Evolutionary conservation across 2,113 vertebrate species (phyloP).

Genomic region (Sapayoa aenigma): DNA sequence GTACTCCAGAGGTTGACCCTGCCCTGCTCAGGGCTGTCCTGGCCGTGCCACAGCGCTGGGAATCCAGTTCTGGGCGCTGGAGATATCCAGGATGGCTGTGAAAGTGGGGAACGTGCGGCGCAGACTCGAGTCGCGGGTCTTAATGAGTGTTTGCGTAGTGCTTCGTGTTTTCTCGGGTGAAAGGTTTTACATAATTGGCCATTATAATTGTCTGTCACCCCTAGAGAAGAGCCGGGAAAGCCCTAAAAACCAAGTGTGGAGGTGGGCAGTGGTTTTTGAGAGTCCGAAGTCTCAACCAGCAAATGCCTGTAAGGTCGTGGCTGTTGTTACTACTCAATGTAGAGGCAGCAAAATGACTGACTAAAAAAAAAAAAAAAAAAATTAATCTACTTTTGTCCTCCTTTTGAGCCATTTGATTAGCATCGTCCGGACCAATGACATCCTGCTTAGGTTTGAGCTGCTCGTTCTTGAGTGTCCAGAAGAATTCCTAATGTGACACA

Average conservation of each 20-base stretch:
- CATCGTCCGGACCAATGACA: not conserved
- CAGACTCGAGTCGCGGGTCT: not conserved
- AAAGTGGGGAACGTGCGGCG: not conserved
- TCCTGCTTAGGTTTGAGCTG: not conserved
- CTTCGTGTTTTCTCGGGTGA: conserved; percentile 37
- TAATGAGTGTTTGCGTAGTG: not conserved
- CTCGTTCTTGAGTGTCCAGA: not conserved
- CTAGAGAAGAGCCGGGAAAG: not conserved
- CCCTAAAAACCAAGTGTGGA: not conserved
- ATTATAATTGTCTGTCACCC: conserved; percentile 36
- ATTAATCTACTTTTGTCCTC: not conserved
- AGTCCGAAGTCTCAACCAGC: not conserved
- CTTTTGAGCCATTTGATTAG: not conserved
- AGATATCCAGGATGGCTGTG: not conserved
- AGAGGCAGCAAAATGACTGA: not conserved
- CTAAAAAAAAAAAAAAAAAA: not conserved
- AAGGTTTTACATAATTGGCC: conserved; percentile 46
- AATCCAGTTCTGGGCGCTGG: not conserved
- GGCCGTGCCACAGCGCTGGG: not conserved
- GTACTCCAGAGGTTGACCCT: not conserved
- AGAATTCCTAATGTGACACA: not conserved
- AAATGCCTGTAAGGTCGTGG: not conserved
- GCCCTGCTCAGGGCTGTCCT: not conserved
- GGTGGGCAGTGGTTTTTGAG: not conserved
- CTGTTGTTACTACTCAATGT: not conserved